phyloP scores from a whole-genome alignment of 2,888 invertebrate genomes.

The Psylliodes chrysocephalus region DNA sequence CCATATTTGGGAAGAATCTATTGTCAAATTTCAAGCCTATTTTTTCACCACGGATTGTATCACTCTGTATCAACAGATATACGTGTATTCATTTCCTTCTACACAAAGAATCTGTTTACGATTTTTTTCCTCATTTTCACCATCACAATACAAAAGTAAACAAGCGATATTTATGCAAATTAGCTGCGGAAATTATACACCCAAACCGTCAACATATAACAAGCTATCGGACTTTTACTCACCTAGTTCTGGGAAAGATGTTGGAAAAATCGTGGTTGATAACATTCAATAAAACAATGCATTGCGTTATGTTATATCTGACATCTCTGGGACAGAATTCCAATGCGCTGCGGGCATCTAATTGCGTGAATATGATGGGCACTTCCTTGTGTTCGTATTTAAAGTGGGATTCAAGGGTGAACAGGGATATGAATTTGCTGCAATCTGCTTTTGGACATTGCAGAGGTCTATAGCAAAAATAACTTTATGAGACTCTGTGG shows the following conservation, averaged over 20 bases:
- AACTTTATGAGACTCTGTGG: no score
- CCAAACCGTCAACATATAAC: neutral
- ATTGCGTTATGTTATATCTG: conserved; percentile 52
- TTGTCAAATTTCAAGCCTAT: no score
- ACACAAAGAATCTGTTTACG: neutral
- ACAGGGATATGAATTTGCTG: conserved; percentile 66
- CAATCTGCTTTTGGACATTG: conserved; percentile 68
- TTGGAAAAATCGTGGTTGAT: conserved; percentile 43
- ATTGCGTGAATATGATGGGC: conserved; percentile 52
- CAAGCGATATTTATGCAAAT: conserved; percentile 5
- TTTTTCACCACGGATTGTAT: neutral
- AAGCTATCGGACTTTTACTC: conserved; percentile 23
- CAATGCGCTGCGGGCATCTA: conserved; percentile 55
- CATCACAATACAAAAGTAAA: conserved; percentile 2
- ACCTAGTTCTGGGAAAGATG: conserved; percentile 37
- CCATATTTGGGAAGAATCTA: no score
- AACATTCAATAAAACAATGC: conserved; percentile 52
- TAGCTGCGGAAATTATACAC: neutral
- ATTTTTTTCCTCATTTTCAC: conserved; percentile 10
- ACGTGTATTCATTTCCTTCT: neutral
- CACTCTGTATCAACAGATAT: neutral
- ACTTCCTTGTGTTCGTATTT: conserved; percentile 67
- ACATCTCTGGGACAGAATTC: conserved; percentile 56
- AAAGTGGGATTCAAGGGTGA: conserved; percentile 68
- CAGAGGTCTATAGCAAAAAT: conserved; percentile 63